These are phyloP conservation scores for Hippopotamus amphibius DNA, from an alignment of 2,113 vertebrate genomes.

Conservation along the genomic window DNA sequence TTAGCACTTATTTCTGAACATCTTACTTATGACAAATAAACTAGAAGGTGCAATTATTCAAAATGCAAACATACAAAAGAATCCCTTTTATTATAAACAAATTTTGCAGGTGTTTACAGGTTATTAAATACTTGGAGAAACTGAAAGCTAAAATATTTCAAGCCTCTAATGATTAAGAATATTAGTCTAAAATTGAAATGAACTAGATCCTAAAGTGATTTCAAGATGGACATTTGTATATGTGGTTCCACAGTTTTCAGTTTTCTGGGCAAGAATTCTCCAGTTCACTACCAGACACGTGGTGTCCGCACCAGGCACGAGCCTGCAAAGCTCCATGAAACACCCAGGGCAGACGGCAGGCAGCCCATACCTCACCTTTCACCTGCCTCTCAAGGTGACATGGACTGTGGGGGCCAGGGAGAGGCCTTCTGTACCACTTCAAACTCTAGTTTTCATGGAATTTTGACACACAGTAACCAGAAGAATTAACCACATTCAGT, in stretches of 20 bases:
- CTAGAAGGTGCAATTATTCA: neutral
- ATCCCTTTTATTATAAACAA: slow-evolving; percentile 9
- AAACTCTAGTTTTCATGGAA: neutral
- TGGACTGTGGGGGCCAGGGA: neutral
- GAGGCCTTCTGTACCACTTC: neutral
- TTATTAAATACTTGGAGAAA: slow-evolving; percentile 23
- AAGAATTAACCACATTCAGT: neutral
- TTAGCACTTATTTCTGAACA: neutral
- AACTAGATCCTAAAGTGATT: neutral
- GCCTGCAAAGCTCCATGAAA: neutral
- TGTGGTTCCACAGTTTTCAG: neutral
- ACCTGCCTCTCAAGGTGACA: neutral
- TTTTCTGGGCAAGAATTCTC: neutral
- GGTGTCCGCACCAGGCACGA: rapidly evolving
- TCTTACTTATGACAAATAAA: neutral
- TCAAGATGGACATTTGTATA: neutral
- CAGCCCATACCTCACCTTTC: neutral
- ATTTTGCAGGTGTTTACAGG: slow-evolving; percentile 51
- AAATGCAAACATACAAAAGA: neutral
- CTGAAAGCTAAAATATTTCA: neutral
- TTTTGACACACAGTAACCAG: neutral
- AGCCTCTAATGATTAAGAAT: neutral
- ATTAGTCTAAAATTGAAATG: slow-evolving; percentile 42
- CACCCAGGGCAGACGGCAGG: too few species aligned
- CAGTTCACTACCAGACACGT: neutral